Base-by-base conservation (phyloP, 2,113 vertebrate species). In the Nannospalax galili region DNA sequence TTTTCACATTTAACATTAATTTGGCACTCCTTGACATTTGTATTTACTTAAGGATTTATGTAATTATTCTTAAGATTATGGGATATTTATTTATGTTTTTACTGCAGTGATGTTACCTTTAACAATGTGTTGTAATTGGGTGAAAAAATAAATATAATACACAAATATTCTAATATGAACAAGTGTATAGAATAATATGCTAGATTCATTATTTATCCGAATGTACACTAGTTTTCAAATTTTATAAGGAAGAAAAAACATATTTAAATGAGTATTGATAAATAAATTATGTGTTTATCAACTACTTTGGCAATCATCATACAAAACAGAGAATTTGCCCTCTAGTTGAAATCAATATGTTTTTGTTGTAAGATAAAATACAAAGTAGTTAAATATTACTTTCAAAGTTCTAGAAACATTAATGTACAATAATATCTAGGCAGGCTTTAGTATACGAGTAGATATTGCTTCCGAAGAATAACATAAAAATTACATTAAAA, bases 311-410 rank as follows among this genome's bases (percentile, higher is more conserved):
- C 32, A 96, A 1, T 40, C 6, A 91, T 93, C 90, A 65, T 84
- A n/a, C 35, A 92, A 11, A 73, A 78, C 32, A 8, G 20, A 73
- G 81, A 60, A 28, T 88, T 96, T 97, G 96, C 69, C 81, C 69
- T 90, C 30, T 78, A 7, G 79, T 96, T 97, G 81, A 97, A 97
- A 97, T 97, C 97, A 96, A 40, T 96, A 93, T 74, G 3, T 92
- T 96, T 96, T 95, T 97, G 40, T 89, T 96, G 85, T 82, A 97
- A 96, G 14, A 20, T 79, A 94, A 4, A 95, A 69, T n/a, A 48
- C 42, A 92, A 58, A 77, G 69, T 62, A 45, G 82, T 78, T 91
- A 94, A 93, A 3, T 28, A 0, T 17, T 93, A 84, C 79, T 97
- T 97, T 92, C 67, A 89, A 93, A 97, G 96, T 19, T 86, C 14